These are phyloP conservation scores for Antigone vipio DNA, from an alignment of 2,113 vertebrate genomes.

Conservation along the genomic window DNA sequence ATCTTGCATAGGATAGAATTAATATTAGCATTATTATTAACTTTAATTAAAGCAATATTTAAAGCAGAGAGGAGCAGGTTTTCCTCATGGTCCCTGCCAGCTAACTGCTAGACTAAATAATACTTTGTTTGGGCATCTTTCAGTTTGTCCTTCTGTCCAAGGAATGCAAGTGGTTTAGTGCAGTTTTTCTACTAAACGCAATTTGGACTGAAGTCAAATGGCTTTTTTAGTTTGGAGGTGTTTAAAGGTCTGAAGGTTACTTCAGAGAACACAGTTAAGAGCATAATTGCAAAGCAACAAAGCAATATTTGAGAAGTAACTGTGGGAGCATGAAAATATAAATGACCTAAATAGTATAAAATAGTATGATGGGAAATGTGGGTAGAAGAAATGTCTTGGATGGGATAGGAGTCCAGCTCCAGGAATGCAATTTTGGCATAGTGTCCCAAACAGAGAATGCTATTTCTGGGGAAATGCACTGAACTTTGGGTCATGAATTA, in stretches of 20 bases:
- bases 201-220: not conserved
- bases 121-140: constrained; percentile 35
- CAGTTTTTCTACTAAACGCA: not conserved
- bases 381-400: constrained; percentile 7
- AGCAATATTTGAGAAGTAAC: not conserved
- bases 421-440: constrained; percentile 38
- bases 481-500: constrained; percentile 15
- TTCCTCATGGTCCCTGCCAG: not conserved
- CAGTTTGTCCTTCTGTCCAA: constrained; percentile 8
- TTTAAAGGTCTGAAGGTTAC: constrained; percentile 23
- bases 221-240: not conserved
- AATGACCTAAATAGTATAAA: constrained; percentile 21
- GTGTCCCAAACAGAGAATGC: constrained; percentile 14
- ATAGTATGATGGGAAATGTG: constrained; percentile 35
- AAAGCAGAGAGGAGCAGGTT: not conserved
- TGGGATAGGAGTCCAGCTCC: constrained; percentile 6
- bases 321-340: not conserved
- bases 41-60: constrained; percentile 3
- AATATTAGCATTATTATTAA: not conserved
- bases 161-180: not conserved
- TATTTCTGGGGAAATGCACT: constrained; percentile 41
- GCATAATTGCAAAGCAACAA: not conserved
- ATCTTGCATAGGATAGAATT: not conserved
- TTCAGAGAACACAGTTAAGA: not conserved
- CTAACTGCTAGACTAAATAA: constrained; percentile 25